A percentile compares a stretch with the other conserved stretches of the same genome.
phyloP scores from a whole-genome alignment of 2,888 invertebrate species.

The Nowickia ferox region DNA sequence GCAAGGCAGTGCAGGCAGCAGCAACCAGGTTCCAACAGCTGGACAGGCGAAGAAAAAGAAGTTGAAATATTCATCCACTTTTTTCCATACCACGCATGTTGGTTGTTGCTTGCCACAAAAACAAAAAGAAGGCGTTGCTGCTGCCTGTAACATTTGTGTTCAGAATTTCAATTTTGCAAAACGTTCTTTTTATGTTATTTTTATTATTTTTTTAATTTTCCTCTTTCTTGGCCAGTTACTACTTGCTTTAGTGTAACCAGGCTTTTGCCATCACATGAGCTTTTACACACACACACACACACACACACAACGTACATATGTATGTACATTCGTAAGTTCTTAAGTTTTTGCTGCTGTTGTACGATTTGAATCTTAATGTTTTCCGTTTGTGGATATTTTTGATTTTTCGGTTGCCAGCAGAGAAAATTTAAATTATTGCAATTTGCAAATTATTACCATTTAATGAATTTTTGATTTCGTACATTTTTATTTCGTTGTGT shows the following conservation, averaged over 20 bases:
- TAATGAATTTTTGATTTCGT: conserved; percentile 75
- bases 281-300: not conserved
- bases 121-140: conserved; percentile 68
- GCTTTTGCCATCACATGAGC: conserved; percentile 32
- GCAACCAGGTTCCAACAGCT: conserved; percentile 46
- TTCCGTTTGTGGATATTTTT: conserved; percentile 38
- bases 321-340: conserved; percentile 3
- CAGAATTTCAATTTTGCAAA: conserved; percentile 73
- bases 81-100: conserved; percentile 63
- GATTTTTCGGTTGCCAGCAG: conserved; percentile 64
- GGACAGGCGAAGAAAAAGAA: conserved; percentile 47
- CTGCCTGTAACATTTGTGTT: conserved; percentile 69
- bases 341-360: conserved; percentile 32
- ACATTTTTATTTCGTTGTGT: conserved; percentile 38
- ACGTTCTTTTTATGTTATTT: conserved; percentile 51
- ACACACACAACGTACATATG: too few relatives aligned
- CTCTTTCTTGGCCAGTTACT: conserved; percentile 8
- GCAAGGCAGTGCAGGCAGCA: not conserved
- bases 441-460: conserved; percentile 76
- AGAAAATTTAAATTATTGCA: conserved; percentile 76
- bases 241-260: conserved; percentile 8
- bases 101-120: conserved; percentile 37
- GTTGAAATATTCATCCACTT: conserved; percentile 55
- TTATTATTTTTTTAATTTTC: not conserved
- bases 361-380: conserved; percentile 56